A percentile compares a stretch with the other conserved stretches of the same genome.
These are phyloP conservation scores for Steinernema carpocapsae DNA, from an alignment of 2,888 invertebrate genomes.

Conservation along the genomic window DNA sequence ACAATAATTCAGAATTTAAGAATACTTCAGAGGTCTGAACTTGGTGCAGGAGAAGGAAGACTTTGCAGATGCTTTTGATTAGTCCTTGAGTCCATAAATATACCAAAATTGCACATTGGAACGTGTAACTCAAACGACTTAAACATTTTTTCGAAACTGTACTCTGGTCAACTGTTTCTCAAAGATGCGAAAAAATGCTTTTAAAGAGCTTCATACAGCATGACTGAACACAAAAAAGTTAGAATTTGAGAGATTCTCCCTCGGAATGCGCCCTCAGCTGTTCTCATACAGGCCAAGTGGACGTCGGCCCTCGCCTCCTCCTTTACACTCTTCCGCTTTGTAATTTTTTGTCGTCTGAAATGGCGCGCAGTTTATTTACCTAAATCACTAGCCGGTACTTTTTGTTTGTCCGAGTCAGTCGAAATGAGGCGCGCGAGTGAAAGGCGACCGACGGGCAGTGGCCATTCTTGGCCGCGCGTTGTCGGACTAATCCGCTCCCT, in stretches of 20 bases:
- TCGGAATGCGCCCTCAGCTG: not conserved
- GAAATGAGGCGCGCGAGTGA: constrained; percentile 18
- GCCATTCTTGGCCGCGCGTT: constrained; percentile 33
- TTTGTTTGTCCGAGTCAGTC: constrained; percentile 28
- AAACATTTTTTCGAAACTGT: no score
- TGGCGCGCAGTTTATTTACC: constrained; percentile 33
- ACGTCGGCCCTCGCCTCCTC: not conserved
- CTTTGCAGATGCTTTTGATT: not conserved
- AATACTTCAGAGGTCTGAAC: not conserved
- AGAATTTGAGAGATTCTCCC: not conserved
- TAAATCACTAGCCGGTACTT: constrained; percentile 35
- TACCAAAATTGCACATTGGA: no score
- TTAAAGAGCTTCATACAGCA: no score
- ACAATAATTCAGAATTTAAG: not conserved
- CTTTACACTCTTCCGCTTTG: constrained; percentile 23
- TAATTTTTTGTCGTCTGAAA: constrained; percentile 31
- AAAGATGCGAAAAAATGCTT: no score
- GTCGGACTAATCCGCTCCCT: constrained; percentile 4
- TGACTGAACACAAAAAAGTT: not conserved
- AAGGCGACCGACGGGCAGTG: constrained; percentile 23
- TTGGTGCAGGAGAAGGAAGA: not conserved
- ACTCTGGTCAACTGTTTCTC: no score
- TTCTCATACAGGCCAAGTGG: not conserved
- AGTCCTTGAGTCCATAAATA: not conserved
- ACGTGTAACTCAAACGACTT: no score